Evolutionary conservation across 2,888 invertebrate species (phyloP), one percentile per base, ranked within the genome.

Genomic region (Leptopterna dolabrata): DNA sequence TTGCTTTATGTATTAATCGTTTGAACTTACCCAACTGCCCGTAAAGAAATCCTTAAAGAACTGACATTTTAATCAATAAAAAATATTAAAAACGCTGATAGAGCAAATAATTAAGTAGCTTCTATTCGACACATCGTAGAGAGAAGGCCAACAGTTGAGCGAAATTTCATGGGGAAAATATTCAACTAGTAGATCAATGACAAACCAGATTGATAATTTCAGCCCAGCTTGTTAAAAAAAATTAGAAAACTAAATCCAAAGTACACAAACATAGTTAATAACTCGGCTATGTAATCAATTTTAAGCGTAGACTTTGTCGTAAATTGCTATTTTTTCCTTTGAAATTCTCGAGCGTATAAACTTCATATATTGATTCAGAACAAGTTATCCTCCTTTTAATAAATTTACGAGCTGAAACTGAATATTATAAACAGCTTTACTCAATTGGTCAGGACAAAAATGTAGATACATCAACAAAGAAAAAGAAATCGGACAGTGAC

Each of bases 301-400:
- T 76, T 30, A 14, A 30, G 73, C 30, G 73, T 11, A 36, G 73
- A 70, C 16, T 76, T 76, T 30, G 73, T 19, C n/a, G 73, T 19
- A 27, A 71, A 24, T 36, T 30, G 29, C 30, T 76, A 30, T 16
- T 30, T 76, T 76, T 76, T n/a, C 73, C 41, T 76, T 76, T 76
- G 73, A 41, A 41, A 76, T 41, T 76, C 73, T 76, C 73, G 73
- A 78, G 76, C 76, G 76, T 36, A 27, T 19, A 36, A 29, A 78
- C 78, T 43, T 78, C 78, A 45, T 27, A 78, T 9, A 45, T 45
- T 73, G 73, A 41, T 73, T 78, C 78, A 45, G 43, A 78, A 78
- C 45, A 78, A 45, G 78, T 78, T 78, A 78, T 78, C 78, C 78
- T 78, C 78, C 78, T 45, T 43, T 45, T 78, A 78, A 45, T 45